Evolutionary conservation across 2,888 invertebrate genomes (phyloP).

Genomic region (Ecdyonurus torrentis): DNA sequence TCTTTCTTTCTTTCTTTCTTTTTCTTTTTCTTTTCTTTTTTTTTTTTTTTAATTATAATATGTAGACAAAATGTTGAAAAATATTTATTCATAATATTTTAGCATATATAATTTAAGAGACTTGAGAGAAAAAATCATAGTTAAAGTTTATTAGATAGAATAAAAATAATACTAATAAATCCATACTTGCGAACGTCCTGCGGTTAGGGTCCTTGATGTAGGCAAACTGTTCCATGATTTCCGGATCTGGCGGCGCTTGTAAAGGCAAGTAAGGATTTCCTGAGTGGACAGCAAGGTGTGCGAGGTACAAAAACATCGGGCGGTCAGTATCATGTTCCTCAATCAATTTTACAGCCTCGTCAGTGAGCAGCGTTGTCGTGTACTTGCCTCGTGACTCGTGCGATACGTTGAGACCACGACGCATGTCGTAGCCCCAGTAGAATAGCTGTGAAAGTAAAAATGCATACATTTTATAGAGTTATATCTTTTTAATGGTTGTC

Average conservation of each 20-base stretch:
- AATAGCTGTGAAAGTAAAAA: neutral
- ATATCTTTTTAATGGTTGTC: too few species aligned
- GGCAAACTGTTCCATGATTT: conserved; percentile 46
- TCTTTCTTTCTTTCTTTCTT: too few species aligned
- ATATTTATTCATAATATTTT: too few species aligned
- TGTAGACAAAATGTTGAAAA: too few species aligned
- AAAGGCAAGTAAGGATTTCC: conserved; percentile 42
- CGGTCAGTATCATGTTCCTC: conserved; percentile 28
- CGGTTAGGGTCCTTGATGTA: conserved; percentile 48
- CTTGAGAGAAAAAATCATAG: neutral
- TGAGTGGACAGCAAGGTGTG: conserved; percentile 52
- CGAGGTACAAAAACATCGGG: conserved; percentile 51
- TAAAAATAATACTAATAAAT: neutral
- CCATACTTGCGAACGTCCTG: conserved; percentile 47
- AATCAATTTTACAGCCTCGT: conserved; percentile 44
- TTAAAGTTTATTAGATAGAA: neutral
- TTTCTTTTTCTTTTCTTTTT: too few species aligned
- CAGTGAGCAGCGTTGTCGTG: conserved; percentile 45
- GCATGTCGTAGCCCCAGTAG: conserved; percentile 39
- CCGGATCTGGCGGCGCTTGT: conserved; percentile 53
- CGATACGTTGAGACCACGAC: conserved; percentile 36
- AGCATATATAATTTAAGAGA: too few species aligned
- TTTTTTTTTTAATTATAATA: too few species aligned
- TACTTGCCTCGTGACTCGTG: conserved; percentile 39
- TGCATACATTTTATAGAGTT: too few species aligned